Evolutionary conservation across 1,140 invertebrate species (phyloP), one percentile per base, ranked within the genome.

Genomic region (Bursaphelenchus mucronatus): DNA sequence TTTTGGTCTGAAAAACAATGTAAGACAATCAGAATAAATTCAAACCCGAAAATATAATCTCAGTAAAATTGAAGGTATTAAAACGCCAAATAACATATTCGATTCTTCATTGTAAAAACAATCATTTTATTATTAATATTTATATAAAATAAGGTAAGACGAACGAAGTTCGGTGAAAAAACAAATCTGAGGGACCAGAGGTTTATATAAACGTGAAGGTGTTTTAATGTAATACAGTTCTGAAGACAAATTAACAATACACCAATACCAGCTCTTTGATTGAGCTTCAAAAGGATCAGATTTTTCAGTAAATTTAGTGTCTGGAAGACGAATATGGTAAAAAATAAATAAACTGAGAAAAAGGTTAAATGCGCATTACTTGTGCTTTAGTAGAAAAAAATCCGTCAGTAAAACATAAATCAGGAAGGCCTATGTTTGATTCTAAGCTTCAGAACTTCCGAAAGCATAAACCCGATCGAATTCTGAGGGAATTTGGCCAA

Each of bases 381-480:
- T 54, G 52, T 21, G 52, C 6, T 54, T 1, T 6, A n/a, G 17
- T 30, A 54, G 30, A 5, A 1, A 30, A 3, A 30, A 30, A 30
- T 30, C 30, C 30, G 30, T 30, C 30, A 30, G 30, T 30, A 30
- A 30, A 30, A 30, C 52, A 11, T 13, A 30, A 19, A 13, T 54
- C 52, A 54, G 13, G 57, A 30, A 11, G 57, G 57, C 11, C 57
- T 39, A n/a, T 59, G 57, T 59, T 59, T 59, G 41, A 59, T 59
- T n/a, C 57, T 39, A n/a, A 44, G 13, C 40, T 30, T 59, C 11
- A 59, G 57, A 13, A 40, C 40, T 40, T 59, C 57, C 11, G 19
- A 39, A n/a, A 59, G 40, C 11, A n/a, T n/a, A n/a, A 30, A 39
- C 11, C 19, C 57, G 40, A 59, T 59, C 21, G 57, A 59, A 50